phyloP scores from a whole-genome alignment of 2,797 vertebrate genomes.

The Pangasius macronema region DNA sequence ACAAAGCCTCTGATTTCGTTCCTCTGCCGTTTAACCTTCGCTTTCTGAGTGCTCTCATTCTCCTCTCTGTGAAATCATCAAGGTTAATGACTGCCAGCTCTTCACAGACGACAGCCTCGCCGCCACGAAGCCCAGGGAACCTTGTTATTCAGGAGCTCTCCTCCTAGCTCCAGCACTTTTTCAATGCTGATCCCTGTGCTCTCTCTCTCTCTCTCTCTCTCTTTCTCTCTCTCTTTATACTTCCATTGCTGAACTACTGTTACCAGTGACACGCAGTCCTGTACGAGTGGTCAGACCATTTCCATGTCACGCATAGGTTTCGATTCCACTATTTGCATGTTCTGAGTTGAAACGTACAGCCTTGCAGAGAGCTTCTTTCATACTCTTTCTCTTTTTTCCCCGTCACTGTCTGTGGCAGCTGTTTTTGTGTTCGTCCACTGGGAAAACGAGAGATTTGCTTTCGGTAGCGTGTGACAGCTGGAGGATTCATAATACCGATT shows the following conservation, averaged over 20 bases:
- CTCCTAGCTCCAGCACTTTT: not conserved
- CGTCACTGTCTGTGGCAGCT: not conserved
- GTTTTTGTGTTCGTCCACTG: not conserved
- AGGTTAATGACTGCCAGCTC: constrained; percentile 48
- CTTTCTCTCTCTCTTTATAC: not conserved
- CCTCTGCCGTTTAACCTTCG: constrained; percentile 38
- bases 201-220: not conserved
- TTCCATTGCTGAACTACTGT: not conserved
- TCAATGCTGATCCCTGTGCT: not conserved
- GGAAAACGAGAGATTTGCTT: not conserved
- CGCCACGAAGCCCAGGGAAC: not conserved
- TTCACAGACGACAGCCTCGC: constrained; percentile 31
- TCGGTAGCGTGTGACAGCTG: not conserved
- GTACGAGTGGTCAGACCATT: not conserved
- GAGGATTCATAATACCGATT: not conserved
- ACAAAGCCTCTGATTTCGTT: constrained; percentile 29
- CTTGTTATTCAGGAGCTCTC: constrained; percentile 29
- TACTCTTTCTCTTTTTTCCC: not conserved
- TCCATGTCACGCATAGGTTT: not conserved
- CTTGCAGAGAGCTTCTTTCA: not conserved
- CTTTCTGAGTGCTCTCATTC: constrained; percentile 21
- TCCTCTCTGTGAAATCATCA: constrained; percentile 42
- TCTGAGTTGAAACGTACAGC: not conserved
- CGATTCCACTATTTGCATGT: not conserved
- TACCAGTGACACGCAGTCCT: not conserved